A percentile compares a stretch with the other conserved stretches of the same genome.
Conservation (phyloP, 1,140 invertebrate genomes). For the Calliphora vicina region DNA sequence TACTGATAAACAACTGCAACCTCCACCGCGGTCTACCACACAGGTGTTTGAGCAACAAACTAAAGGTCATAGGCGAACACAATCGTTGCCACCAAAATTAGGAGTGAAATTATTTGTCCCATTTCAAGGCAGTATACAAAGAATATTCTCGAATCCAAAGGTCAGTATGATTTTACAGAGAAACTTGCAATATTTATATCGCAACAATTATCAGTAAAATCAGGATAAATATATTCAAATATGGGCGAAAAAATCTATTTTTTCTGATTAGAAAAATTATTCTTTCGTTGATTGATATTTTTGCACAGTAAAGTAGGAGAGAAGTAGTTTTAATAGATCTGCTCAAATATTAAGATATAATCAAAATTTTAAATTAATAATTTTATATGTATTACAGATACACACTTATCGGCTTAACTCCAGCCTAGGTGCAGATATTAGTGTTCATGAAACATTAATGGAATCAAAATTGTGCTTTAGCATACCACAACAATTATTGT, state of each 20-base stretch:
- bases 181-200: too few relatives aligned
- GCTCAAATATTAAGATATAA: background rate
- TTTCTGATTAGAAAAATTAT: too few relatives aligned
- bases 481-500: constrained; percentile 90
- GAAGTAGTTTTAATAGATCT: too few relatives aligned
- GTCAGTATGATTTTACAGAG: constrained; percentile 36
- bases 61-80: constrained; percentile 77
- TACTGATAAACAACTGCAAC: constrained; percentile 41
- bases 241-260: too few relatives aligned
- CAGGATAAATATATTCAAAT: too few relatives aligned
- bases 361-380: background rate
- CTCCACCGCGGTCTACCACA: constrained; percentile 57
- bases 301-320: too few relatives aligned
- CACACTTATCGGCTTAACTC: constrained; percentile 90
- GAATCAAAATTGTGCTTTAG: constrained; percentile 87
- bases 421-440: constrained; percentile 87
- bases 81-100: constrained; percentile 83
- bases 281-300: too few relatives aligned
- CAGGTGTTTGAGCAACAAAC: constrained; percentile 53
- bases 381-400: constrained; percentile 36
- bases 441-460: constrained; percentile 92
- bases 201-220: too few relatives aligned
- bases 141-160: constrained; percentile 55
- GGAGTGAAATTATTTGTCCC: constrained; percentile 84
- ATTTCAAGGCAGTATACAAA: constrained; percentile 71